phyloP scores from a whole-genome alignment of 1,140 invertebrate genomes.

The Telenomus remus region DNA sequence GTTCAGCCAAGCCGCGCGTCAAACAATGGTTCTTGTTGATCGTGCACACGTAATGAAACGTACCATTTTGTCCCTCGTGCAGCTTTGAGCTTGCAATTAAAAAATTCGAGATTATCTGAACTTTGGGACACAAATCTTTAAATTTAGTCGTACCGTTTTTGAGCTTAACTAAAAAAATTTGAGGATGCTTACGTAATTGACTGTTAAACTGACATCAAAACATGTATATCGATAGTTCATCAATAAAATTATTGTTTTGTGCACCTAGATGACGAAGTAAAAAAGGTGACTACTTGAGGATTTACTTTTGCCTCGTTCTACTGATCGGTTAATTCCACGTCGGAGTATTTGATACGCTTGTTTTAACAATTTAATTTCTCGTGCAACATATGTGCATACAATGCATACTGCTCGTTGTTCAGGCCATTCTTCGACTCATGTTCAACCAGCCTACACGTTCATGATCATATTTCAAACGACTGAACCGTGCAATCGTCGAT shows the following conservation, averaged over 20 bases:
- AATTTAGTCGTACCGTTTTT: too few species aligned
- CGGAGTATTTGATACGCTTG: too few species aligned
- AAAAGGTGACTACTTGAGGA: too few species aligned
- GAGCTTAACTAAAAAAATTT: too few species aligned
- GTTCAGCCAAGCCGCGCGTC: slow-evolving; percentile 9
- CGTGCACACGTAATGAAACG: slow-evolving; percentile 38
- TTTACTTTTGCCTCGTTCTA: too few species aligned
- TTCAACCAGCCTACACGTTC: slow-evolving; percentile 41
- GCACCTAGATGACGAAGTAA: too few species aligned
- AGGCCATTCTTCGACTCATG: slow-evolving; percentile 46
- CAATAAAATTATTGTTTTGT: too few species aligned
- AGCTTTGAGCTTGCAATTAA: slow-evolving; percentile 40
- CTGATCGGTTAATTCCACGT: too few species aligned
- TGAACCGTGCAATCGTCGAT: slow-evolving; percentile 63
- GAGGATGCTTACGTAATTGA: too few species aligned
- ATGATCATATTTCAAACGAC: slow-evolving; percentile 57
- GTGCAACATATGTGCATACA: slow-evolving; percentile 24
- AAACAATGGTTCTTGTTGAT: slow-evolving; percentile 45
- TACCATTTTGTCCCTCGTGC: slow-evolving; percentile 21
- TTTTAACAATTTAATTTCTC: slow-evolving; percentile 44
- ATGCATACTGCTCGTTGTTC: slow-evolving; percentile 42
- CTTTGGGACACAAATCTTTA: too few species aligned
- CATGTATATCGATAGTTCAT: too few species aligned
- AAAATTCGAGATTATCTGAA: slow-evolving; percentile 4
- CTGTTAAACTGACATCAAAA: too few species aligned